Conservation (phyloP, 2,797 vertebrate species). For the Dipus sagitta region DNA sequence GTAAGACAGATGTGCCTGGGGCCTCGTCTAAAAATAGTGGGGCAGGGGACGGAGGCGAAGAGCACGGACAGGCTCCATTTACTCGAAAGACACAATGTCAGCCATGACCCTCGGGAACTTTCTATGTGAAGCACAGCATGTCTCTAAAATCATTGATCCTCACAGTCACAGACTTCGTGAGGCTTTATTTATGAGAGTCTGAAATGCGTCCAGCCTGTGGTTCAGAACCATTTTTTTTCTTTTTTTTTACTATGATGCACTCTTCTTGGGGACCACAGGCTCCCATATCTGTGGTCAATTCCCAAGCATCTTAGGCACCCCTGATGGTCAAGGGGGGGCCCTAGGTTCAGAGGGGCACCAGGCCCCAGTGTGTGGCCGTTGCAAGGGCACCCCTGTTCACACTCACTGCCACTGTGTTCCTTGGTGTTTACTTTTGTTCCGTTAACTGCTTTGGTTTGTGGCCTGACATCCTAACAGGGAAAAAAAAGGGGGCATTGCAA, state of each 20-base stretch:
- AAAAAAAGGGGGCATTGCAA: neutral
- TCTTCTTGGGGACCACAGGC: neutral
- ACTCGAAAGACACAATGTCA: conserved; percentile 15
- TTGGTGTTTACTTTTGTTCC: neutral
- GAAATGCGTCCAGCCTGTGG: neutral
- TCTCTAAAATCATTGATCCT: neutral
- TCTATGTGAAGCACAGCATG: neutral
- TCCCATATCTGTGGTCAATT: neutral
- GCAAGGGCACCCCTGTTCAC: accelerated
- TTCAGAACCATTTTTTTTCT: neutral
- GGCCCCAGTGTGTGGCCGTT: accelerated
- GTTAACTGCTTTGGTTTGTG: neutral
- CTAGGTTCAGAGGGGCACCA: accelerated
- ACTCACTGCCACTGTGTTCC: neutral
- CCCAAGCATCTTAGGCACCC: neutral
- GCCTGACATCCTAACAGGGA: neutral
- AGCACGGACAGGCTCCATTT: neutral
- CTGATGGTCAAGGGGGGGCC: neutral
- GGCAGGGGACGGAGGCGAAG: too few relatives aligned
- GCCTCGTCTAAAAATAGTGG: conserved; percentile 11
- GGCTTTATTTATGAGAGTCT: neutral
- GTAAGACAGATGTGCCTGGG: neutral
- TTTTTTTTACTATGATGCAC: neutral
- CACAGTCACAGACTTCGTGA: neutral
- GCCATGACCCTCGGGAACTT: neutral